Evolutionary conservation across 2,888 invertebrate genomes (phyloP).

Genomic region (Empis stercorea): DNA sequence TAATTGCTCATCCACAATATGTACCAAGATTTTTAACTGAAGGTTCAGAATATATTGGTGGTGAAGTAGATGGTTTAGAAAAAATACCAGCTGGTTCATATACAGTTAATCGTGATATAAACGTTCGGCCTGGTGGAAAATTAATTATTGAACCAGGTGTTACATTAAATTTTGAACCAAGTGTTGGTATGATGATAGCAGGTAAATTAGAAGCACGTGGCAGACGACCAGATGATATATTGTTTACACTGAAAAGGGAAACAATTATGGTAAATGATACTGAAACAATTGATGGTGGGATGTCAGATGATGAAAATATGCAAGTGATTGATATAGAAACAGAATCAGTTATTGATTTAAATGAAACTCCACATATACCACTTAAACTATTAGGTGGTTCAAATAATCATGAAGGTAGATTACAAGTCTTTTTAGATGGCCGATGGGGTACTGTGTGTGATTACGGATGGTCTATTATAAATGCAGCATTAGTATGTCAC

Average conservation of each 20-base stretch:
- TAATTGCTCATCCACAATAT: conserved; percentile 60
- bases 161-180: conserved; percentile 76
- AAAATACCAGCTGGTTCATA: conserved; percentile 73
- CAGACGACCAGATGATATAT: conserved; percentile 63
- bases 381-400: conserved; percentile 72
- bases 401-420: conserved; percentile 70
- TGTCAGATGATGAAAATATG: conserved; percentile 35
- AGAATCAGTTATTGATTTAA: conserved; percentile 43
- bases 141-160: conserved; percentile 81
- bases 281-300: conserved; percentile 46
- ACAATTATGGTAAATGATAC: conserved; percentile 51
- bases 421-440: conserved; percentile 70
- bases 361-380: conserved; percentile 47
- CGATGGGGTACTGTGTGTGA: conserved; percentile 97
- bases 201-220: conserved; percentile 79
- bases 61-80: conserved; percentile 87
- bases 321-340: conserved; percentile 40
- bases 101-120: conserved; percentile 85
- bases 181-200: conserved; percentile 93
- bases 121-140: conserved; percentile 84
- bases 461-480: conserved; percentile 85
- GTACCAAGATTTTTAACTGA: conserved; percentile 65
- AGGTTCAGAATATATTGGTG: conserved; percentile 64
- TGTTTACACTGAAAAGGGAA: conserved; percentile 67
- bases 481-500: conserved; percentile 89